Evolutionary conservation across 2,888 invertebrate species (phyloP).

Genomic region (Lamellibrachia satsuma): DNA sequence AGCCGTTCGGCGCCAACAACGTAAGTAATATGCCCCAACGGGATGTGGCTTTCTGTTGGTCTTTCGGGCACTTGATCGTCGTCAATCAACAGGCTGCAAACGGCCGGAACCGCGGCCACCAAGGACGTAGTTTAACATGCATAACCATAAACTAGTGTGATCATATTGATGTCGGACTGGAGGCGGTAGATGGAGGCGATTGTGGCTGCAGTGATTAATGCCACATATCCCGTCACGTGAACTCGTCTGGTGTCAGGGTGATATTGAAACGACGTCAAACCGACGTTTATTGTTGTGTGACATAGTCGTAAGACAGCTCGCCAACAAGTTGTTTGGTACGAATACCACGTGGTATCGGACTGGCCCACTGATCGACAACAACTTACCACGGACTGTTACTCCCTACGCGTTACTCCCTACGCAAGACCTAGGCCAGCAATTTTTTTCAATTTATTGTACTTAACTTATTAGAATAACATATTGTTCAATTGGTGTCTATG

Average conservation of each 20-base stretch:
- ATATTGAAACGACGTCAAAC: not conserved
- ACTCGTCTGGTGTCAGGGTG: not conserved
- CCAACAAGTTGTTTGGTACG: not conserved
- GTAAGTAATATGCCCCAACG: no score
- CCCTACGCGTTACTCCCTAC: not conserved
- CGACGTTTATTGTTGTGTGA: not conserved
- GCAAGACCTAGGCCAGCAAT: not conserved
- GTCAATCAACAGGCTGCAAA: not conserved
- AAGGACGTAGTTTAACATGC: not conserved
- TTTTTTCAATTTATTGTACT: no score
- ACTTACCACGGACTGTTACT: not conserved
- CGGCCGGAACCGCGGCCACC: not conserved
- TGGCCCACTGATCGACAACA: not conserved
- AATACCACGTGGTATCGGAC: not conserved
- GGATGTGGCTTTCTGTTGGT: no score
- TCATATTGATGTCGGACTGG: not conserved
- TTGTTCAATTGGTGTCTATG: no score
- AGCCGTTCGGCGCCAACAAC: no score
- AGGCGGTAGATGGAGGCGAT: not conserved
- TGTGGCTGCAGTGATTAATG: not conserved
- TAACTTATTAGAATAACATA: no score
- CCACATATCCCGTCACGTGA: not conserved
- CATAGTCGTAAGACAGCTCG: not conserved
- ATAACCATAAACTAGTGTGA: not conserved
- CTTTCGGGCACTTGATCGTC: not conserved